Conservation (phyloP, 2,113 vertebrate species). For the Leucopternis melanops region DNA sequence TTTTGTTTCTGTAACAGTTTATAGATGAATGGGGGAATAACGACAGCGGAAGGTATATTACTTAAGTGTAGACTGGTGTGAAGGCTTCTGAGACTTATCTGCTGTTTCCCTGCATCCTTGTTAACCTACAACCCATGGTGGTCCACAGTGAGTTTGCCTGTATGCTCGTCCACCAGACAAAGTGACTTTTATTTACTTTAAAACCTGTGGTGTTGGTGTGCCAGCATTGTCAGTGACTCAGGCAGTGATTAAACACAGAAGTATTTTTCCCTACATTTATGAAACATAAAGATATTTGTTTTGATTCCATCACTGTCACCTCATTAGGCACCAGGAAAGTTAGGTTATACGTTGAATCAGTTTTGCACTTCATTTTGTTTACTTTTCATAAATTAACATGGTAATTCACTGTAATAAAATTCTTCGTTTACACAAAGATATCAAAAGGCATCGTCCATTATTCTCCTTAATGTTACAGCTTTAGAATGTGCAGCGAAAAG, state of each 20-base stretch:
- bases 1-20: neutral
- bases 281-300: constrained; percentile 58
- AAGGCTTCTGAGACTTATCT: neutral
- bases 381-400: constrained; percentile 56
- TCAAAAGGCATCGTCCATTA: constrained; percentile 51
- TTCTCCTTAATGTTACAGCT: constrained; percentile 46
- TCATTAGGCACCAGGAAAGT: constrained; percentile 52
- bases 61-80: neutral
- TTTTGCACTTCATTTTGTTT: constrained; percentile 60
- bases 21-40: neutral
- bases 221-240: constrained; percentile 20
- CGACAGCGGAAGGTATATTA: neutral
- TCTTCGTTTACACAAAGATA: constrained; percentile 60
- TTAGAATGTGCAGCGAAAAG: constrained; percentile 2
- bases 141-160: neutral
- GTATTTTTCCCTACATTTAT: constrained; percentile 44
- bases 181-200: constrained; percentile 20
- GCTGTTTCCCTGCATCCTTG: neutral
- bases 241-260: constrained; percentile 27
- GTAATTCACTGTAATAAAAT: constrained; percentile 65
- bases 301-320: constrained; percentile 52
- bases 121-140: constrained; percentile 13
- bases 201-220: neutral
- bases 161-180: neutral
- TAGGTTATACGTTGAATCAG: constrained; percentile 38